Evolutionary conservation across 2,113 vertebrate genomes (phyloP).

Genomic region (Amazona vittata): DNA sequence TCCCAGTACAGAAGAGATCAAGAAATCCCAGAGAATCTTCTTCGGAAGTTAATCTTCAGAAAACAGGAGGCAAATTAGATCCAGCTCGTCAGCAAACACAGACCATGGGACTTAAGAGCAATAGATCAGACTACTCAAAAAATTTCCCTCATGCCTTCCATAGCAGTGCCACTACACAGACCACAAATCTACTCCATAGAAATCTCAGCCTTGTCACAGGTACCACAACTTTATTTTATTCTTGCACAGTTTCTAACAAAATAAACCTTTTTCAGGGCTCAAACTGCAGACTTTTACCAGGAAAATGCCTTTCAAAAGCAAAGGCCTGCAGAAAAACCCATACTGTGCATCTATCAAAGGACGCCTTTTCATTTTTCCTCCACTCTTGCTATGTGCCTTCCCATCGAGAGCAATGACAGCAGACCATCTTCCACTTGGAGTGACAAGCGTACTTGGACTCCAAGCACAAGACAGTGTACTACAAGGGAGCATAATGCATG

Average conservation of each 20-base stretch:
- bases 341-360: neutral
- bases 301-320: neutral
- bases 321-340: neutral
- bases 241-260: neutral
- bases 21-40: neutral
- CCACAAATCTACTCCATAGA: neutral
- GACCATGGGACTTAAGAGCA: neutral
- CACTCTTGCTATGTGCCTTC: neutral
- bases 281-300: neutral
- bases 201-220: neutral
- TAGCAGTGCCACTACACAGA: neutral
- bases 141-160: neutral
- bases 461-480: neutral
- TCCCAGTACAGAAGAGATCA: neutral
- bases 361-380: neutral
- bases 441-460: neutral
- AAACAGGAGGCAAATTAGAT: neutral
- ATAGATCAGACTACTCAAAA: neutral
- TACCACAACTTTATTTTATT: neutral
- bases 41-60: neutral
- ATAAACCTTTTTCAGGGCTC: neutral
- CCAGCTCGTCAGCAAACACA: neutral
- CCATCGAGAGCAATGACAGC: neutral
- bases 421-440: neutral
- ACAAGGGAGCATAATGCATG: neutral